phyloP scores from a whole-genome alignment of 2,113 vertebrate species.

The Heptranchias perlo region DNA sequence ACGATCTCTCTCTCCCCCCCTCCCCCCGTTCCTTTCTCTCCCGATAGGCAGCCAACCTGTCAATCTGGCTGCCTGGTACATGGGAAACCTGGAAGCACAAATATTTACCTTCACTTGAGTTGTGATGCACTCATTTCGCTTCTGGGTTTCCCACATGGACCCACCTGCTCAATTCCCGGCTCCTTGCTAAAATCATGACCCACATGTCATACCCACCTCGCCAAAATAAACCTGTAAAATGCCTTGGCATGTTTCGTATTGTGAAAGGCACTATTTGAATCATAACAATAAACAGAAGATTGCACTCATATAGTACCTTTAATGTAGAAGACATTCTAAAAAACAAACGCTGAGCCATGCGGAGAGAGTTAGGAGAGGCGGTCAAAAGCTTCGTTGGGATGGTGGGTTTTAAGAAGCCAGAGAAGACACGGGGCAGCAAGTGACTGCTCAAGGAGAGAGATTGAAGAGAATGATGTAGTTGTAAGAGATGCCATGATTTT shows the following conservation, averaged over 20 bases:
- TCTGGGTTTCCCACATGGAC: too few relatives aligned
- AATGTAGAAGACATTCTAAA: not conserved
- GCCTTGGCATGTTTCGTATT: not conserved
- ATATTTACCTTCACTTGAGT: too few relatives aligned
- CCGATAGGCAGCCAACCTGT: too few relatives aligned
- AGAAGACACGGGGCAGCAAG: not conserved
- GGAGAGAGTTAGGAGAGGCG: not conserved
- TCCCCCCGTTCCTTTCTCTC: too few relatives aligned
- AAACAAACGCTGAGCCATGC: not conserved
- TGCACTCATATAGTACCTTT: not conserved
- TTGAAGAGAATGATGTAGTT: not conserved
- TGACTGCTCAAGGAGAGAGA: not conserved
- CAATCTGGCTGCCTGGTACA: too few relatives aligned
- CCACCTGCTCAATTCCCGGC: too few relatives aligned
- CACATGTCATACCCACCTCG: not conserved
- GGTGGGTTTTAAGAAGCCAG: not conserved
- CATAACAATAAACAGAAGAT: not conserved
- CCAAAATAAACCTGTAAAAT: not conserved
- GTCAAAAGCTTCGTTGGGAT: not conserved
- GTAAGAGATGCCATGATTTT: not conserved
- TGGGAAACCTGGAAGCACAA: too few relatives aligned
- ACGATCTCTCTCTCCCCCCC: too few relatives aligned
- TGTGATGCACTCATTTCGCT: too few relatives aligned
- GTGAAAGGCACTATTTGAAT: not conserved
- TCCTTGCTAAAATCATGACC: too few relatives aligned